Evolutionary conservation across 2,888 invertebrate genomes (phyloP), one percentile per base, ranked within the genome.

Genomic region (Heliconius ethilla): DNA sequence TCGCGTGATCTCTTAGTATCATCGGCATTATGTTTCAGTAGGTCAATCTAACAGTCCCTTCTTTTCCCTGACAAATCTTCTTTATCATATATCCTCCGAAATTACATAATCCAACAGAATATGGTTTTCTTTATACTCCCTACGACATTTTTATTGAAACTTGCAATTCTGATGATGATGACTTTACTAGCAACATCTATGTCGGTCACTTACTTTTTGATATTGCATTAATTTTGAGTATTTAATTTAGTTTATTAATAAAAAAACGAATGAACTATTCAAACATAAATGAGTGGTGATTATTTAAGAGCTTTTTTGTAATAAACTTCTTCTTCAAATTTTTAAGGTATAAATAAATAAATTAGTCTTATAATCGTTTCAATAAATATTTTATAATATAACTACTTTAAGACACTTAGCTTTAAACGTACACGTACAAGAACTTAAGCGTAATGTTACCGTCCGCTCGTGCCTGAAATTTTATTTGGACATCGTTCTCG

Each of bases 381-480:
- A 33, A 22, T 22, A 33, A 37, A 33, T 67, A n/a, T 67, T 33
- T 33, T 4, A 37, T 13, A 27, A 29, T 51, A 29, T 51, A 13
- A 13, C 5, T 5, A 29, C 22, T 51, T 29, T 11, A 25, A 51
- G 4, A 51, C 5, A 70, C 6, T 51, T 70, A 70, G 29, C 22
- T 70, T 51, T 29, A 29, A 70, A 27, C 70, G 70, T 45, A 9
- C 27, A 29, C 70, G 51, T 18, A 51, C 51, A 29, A 70, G 51
- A 45, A 27, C 51, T 70, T 70, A 6, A 11, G 11, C 22, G 18
- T 22, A 70, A 70, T 70, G 29, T 51, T 51, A 18, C 45, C 51
- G 51, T 18, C 10, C 70, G 27, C 45, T 51, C 45, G 45, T 70
- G 70, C 51, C 51, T 51, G 29, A 29, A 70, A 70, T 70, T 70